Conservation (phyloP, 2,888 invertebrate genomes). For the Sesia apiformis region DNA sequence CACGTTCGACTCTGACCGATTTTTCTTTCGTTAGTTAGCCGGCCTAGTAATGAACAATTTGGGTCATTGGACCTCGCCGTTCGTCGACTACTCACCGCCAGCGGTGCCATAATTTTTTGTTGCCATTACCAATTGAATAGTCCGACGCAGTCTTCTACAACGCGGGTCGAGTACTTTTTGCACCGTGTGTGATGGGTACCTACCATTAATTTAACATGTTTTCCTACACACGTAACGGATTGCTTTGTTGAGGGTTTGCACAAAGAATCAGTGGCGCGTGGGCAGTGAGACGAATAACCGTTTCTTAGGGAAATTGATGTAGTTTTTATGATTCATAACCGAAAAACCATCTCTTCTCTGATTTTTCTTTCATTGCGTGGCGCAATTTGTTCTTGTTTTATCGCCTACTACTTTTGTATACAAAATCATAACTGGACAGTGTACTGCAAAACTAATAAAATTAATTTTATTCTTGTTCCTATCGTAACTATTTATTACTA, state of each 20-base stretch:
- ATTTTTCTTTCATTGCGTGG: conserved; percentile 5
- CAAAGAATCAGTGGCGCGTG: conserved; percentile 23
- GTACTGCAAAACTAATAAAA: no score
- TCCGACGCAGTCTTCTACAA: conserved; percentile 41
- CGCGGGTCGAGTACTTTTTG: conserved; percentile 20
- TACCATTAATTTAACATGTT: conserved; percentile 21
- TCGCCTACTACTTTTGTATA: not conserved
- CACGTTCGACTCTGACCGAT: conserved; percentile 20
- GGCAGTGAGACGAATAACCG: conserved; percentile 21
- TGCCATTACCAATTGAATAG: conserved; percentile 47
- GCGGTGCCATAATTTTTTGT: conserved; percentile 55
- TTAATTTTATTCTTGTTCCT: no score
- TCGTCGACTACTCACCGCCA: conserved; percentile 47
- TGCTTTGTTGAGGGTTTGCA: conserved; percentile 22
- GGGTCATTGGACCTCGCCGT: conserved; percentile 71
- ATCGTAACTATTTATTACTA: not conserved
- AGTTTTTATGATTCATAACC: conserved; percentile 11
- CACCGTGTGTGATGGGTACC: conserved; percentile 7
- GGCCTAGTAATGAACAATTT: conserved; percentile 65
- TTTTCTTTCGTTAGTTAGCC: conserved; percentile 59
- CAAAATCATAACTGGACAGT: not conserved
- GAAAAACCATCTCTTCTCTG: conserved; percentile 6
- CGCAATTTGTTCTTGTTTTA: conserved; percentile 3
- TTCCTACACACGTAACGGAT: conserved; percentile 27
- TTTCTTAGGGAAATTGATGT: conserved; percentile 17